Base-by-base conservation (phyloP, 2,888 invertebrate species). In the Ganaspis brasiliensis region DNA sequence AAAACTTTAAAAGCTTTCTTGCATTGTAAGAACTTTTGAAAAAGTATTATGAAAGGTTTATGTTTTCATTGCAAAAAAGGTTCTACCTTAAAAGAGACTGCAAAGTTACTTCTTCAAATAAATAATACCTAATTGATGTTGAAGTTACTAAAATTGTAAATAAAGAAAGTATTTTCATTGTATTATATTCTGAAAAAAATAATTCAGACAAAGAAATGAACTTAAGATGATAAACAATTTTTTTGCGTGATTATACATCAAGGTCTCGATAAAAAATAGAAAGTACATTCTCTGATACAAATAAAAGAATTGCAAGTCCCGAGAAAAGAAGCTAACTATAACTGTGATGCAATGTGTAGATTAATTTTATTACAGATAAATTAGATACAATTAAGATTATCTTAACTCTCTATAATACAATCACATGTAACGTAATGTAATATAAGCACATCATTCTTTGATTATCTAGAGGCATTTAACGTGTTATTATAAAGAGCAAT, bases 331-430 rank as follows among this genome's bases (percentile, higher is more conserved):
- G 26, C 21, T 56, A 56, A 56, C 12, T 56, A 21, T 56, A 56
- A 24, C 24, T 56, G 21, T 56, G 26, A 24, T 56, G 56, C 24
- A 26, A 56, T 24, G 26, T 10, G 61, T 37, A 19, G 61, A 61
- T 37, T 61, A 19, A 35, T 59, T 59, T 35, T 35, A 59, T 35
- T 59, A 16, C 31, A 35, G 31, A 31, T 59, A 16, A 59, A 31
- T 31, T 35, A 16, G 59, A 10, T 59, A 31, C 59, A 16, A 31
- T 59, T 31, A 31, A 59, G 59, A 59, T 59, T 31, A 59, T 59
- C 35, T 59, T 35, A 1, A 59, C 59, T 35, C 56, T 56, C 24
- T 26, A 56, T 56, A 56, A 24, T 24, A 24, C 26, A 56, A 56
- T 56, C 52, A 56, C 56, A 56, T 24, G 21, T 56, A 21, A 56